Evolutionary conservation across 2,113 vertebrate genomes (phyloP).

Genomic region (Gulo gulo): DNA sequence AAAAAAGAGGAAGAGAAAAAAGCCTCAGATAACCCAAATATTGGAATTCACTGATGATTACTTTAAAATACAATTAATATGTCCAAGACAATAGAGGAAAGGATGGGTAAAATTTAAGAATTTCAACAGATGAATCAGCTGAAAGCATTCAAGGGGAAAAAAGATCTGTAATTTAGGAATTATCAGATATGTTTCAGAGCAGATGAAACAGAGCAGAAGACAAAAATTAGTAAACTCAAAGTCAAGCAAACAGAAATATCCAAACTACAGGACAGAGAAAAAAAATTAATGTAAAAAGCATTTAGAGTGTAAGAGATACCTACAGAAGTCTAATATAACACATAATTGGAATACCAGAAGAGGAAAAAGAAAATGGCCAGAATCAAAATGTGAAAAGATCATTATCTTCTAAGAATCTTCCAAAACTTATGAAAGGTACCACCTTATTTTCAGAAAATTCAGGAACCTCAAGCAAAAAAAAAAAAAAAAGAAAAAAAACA

Average conservation of each 20-base stretch:
- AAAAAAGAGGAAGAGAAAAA: background rate
- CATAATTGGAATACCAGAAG: background rate
- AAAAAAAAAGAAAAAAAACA: background rate
- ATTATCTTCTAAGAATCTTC: background rate
- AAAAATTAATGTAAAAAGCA: background rate
- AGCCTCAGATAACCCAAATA: background rate
- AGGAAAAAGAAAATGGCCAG: background rate
- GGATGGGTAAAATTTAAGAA: background rate
- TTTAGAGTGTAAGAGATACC: background rate
- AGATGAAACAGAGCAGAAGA: background rate
- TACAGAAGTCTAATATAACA: background rate
- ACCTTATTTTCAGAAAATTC: background rate
- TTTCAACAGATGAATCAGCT: background rate
- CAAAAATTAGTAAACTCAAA: background rate
- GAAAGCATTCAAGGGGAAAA: background rate
- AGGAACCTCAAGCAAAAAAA: background rate
- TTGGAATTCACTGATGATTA: background rate
- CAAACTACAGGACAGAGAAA: background rate
- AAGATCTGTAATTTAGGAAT: background rate
- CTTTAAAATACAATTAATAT: background rate
- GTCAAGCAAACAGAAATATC: background rate
- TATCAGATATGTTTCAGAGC: background rate
- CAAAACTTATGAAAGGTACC: background rate
- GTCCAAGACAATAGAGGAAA: background rate
- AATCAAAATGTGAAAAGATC: background rate